A percentile compares a stretch with the other conserved stretches of the same genome.
These are phyloP conservation scores for Biston betularia DNA, from an alignment of 2,888 invertebrate species.

Conservation along the genomic window DNA sequence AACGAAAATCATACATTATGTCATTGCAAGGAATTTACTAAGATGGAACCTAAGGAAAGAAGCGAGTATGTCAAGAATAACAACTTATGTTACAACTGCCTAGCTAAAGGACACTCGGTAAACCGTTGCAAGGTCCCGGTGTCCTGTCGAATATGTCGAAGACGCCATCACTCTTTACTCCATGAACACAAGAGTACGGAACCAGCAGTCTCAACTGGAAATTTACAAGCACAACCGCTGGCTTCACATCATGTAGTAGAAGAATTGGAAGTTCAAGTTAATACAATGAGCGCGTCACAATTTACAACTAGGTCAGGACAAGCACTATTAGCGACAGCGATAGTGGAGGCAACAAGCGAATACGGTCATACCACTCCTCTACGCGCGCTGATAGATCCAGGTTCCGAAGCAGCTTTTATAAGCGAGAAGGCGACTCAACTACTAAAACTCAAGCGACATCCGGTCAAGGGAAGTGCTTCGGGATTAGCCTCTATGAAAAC, in stretches of 20 bases:
- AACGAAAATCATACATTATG: conserved; percentile 40
- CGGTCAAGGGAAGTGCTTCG: conserved; percentile 20
- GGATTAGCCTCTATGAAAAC: conserved; percentile 42
- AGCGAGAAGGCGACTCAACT: conserved; percentile 40
- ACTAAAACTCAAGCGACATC: conserved; percentile 20
- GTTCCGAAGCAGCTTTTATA: conserved; percentile 44
- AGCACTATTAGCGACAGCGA: conserved; percentile 46
- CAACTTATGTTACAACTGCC: conserved; percentile 46
- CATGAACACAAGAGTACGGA: conserved; percentile 35
- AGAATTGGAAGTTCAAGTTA: conserved; percentile 24
- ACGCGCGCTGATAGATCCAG: conserved; percentile 46
- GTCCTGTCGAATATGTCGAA: conserved; percentile 43
- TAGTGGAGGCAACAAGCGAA: conserved; percentile 37
- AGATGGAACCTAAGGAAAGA: conserved; percentile 38
- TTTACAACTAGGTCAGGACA: conserved; percentile 19
- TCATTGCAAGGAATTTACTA: conserved; percentile 45
- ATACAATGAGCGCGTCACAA: conserved; percentile 35
- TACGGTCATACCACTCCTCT: conserved; percentile 36
- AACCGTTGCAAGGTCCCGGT: conserved; percentile 34
- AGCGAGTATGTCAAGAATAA: conserved; percentile 33
- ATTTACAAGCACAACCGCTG: not conserved
- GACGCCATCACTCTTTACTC: conserved; percentile 46
- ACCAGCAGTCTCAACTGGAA: not conserved
- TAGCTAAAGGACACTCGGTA: conserved; percentile 42
- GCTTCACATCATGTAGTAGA: conserved; percentile 21